phyloP scores from a whole-genome alignment of 1,140 invertebrate species.

The Trichoplusia ni region DNA sequence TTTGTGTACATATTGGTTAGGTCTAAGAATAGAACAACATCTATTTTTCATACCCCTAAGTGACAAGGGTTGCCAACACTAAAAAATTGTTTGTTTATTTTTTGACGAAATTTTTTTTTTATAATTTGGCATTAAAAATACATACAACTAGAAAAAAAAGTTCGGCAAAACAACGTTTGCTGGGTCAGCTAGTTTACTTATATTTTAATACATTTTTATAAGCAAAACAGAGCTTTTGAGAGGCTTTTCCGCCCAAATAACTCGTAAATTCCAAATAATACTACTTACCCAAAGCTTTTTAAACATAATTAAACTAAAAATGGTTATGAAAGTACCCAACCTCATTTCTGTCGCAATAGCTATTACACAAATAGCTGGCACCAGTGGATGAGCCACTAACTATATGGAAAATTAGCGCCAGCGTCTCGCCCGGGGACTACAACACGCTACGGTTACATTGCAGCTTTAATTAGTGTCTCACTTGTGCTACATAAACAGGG shows the following conservation, averaged over 20 bases:
- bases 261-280: neutral
- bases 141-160: too few relatives aligned
- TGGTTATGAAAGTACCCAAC: neutral
- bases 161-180: too few relatives aligned
- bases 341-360: conserved; percentile 14
- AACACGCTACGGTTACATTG: conserved; percentile 32
- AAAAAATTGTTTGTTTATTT: too few relatives aligned
- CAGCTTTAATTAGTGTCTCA: conserved; percentile 43
- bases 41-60: too few relatives aligned
- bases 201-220: too few relatives aligned
- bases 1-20: too few relatives aligned
- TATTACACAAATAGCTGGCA: conserved; percentile 29
- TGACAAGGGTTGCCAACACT: too few relatives aligned
- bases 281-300: neutral
- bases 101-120: too few relatives aligned
- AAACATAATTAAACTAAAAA: neutral
- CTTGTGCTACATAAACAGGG: conserved; percentile 19
- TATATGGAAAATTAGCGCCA: conserved; percentile 33
- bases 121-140: too few relatives aligned
- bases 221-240: too few relatives aligned
- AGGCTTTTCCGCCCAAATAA: neutral
- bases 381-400: conserved; percentile 21
- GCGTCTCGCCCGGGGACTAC: conserved; percentile 18
- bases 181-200: too few relatives aligned
- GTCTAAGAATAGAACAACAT: too few relatives aligned